Percentiles rank a stretch among this genome's conserved stretches.
Conservation (phyloP, 2,113 vertebrate species). For the Strix aluco region DNA sequence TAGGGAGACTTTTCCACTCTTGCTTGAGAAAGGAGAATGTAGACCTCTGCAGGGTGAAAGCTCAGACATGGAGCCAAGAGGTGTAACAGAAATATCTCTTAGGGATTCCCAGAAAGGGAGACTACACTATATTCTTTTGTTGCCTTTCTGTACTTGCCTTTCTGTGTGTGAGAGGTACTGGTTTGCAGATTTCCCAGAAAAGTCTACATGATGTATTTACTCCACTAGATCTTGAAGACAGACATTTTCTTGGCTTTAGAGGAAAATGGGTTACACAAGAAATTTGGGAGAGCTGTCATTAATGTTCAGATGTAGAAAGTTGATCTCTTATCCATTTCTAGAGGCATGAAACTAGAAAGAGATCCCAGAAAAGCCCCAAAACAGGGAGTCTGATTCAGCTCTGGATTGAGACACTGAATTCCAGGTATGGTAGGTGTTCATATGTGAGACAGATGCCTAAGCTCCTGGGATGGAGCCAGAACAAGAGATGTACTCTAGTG, state of each 20-base stretch:
- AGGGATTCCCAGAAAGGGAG: neutral
- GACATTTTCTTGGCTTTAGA: neutral
- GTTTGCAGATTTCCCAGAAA: neutral
- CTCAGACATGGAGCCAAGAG: neutral
- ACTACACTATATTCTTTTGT: neutral
- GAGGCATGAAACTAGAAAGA: neutral
- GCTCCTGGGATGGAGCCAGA: neutral
- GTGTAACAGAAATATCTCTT: neutral
- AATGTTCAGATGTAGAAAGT: neutral
- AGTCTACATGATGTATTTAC: neutral
- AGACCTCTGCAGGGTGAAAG: neutral
- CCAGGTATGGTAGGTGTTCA: neutral
- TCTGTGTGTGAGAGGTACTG: neutral
- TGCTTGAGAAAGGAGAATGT: neutral
- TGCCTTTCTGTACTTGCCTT: neutral
- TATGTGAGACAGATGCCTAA: neutral
- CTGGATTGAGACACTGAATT: neutral
- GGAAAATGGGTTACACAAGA: neutral
- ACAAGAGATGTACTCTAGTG: neutral
- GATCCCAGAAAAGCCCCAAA: neutral
- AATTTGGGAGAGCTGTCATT: neutral
- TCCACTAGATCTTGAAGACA: neutral
- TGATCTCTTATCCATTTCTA: neutral
- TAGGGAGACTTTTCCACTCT: neutral
- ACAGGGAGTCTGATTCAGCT: fast-evolving